Percentiles rank a stretch among this genome's conserved stretches.
These are phyloP conservation scores for Arizona elegans DNA, from an alignment of 2,113 vertebrate genomes.

Conservation along the genomic window DNA sequence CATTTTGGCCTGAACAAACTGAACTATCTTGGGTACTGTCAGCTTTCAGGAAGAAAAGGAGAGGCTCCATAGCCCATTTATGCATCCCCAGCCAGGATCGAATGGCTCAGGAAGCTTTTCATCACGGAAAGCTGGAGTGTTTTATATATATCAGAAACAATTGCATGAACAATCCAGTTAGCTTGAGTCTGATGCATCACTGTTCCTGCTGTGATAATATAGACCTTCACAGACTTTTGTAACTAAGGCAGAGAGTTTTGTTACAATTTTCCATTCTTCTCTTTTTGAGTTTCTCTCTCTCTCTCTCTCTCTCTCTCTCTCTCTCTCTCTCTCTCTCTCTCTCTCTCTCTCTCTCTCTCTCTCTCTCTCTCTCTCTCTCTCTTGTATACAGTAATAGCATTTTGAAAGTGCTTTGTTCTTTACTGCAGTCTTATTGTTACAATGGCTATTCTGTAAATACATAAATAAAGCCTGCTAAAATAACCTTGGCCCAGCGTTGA, in stretches of 20 bases:
- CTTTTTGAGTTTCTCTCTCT: background rate
- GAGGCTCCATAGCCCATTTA: constrained; percentile 53
- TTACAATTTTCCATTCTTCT: background rate
- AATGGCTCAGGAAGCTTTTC: constrained; percentile 43
- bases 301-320: too few relatives aligned
- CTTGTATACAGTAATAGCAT: constrained; percentile 18
- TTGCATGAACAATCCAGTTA: constrained; percentile 14
- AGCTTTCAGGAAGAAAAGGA: constrained; percentile 11
- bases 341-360: too few relatives aligned
- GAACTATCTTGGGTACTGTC: constrained; percentile 33
- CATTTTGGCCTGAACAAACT: constrained; percentile 46
- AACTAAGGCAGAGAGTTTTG: constrained; percentile 19
- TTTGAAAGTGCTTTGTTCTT: constrained; percentile 12
- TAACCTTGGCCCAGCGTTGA: constrained; percentile 27
- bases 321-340: too few relatives aligned
- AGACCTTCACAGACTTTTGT: constrained; percentile 30
- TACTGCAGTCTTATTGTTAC: constrained; percentile 22
- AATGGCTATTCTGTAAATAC: background rate
- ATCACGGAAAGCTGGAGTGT: constrained; percentile 32
- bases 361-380: background rate
- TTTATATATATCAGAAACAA: constrained; percentile 35
- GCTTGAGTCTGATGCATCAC: constrained; percentile 9
- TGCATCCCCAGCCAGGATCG: constrained; percentile 46
- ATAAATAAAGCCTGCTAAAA: background rate
- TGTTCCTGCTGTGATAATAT: constrained; percentile 30